Base-by-base conservation (phyloP, 2,888 invertebrate genomes). In the Hermaeophaga mercurialis region DNA sequence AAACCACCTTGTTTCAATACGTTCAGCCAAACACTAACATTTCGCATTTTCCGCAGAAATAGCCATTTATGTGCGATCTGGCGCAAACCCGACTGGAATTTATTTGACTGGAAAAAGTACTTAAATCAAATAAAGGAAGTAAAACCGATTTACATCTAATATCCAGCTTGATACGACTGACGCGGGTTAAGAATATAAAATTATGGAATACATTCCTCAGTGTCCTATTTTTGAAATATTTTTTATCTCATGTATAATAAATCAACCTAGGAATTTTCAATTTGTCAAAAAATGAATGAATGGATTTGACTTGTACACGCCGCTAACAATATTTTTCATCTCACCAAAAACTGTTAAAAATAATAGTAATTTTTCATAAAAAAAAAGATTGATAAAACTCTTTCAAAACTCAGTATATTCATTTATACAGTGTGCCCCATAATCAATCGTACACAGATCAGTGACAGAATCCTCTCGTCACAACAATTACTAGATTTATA, bases 101-200 rank as follows among this genome's bases (percentile, higher is more conserved):
- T 39, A 39, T 19, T 39, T 39, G 19, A 22, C 39, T 19, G 18
- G 39, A 39, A 39, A 38, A 19, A 18, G 39, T 15, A 8, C 39
- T 39, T 39, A 39, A 39, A 39, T 39, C 19, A 39, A 19, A 12
- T 39, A 39, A n/a, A 39, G 11, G 39, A 39, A 19, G 22, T 39
- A 39, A 39, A 39, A 39, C 39, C 1, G 12, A 39, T 39, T 39
- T 39, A 15, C 39, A 19, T 19, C 19, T 19, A 39, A 39, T 19
- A 39, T 39, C 39, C 28, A 6, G 9, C 9, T 2, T 14, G 1
- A 17, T 15, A n/a, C 38, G 38, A 38, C 38, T 38, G 12, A 2
- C 18, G 39, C 39, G 9, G 11, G 39, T 19, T 38, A 39, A 39
- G 39, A 39, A 19, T 39, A 19, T 19, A n/a, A 39, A 39, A 39